phyloP scores from a whole-genome alignment of 2,797 vertebrate genomes.

The Enteromius treurensis region DNA sequence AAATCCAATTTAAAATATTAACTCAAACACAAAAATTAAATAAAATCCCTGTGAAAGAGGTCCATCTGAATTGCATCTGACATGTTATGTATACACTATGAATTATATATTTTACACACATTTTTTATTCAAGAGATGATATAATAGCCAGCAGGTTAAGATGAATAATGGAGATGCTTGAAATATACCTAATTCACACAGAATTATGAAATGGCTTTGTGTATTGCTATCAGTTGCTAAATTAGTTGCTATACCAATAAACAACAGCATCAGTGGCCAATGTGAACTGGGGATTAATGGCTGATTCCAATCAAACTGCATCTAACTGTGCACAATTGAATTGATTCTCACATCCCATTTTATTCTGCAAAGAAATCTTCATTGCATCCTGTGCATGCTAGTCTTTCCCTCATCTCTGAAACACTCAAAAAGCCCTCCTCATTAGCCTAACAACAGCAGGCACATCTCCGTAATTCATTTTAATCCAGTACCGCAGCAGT shows the following conservation, averaged over 20 bases:
- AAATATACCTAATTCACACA: background rate
- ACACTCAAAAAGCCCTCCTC: slow-evolving; percentile 16
- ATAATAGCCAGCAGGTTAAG: background rate
- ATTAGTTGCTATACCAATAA: background rate
- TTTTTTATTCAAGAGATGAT: background rate
- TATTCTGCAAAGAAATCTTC: slow-evolving; percentile 23
- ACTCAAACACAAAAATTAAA: background rate
- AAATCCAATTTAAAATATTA: background rate
- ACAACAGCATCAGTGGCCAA: background rate
- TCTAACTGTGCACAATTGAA: slow-evolving; percentile 31
- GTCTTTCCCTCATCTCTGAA: slow-evolving; percentile 23
- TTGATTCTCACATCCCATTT: slow-evolving; percentile 13
- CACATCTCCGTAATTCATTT: slow-evolving; percentile 27
- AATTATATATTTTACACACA: background rate
- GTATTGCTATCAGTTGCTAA: background rate
- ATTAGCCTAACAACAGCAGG: slow-evolving; percentile 15
- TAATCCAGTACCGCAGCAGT: slow-evolving; percentile 30
- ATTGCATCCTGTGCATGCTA: background rate
- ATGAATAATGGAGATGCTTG: background rate
- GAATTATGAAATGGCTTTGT: background rate
- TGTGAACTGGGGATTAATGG: background rate
- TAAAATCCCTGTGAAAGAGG: background rate
- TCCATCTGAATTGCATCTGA: background rate
- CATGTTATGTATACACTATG: background rate
- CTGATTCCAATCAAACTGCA: slow-evolving; percentile 10